Evolutionary conservation across 2,888 invertebrate genomes (phyloP).

Genomic region (Prosopocoilus inquinatus): DNA sequence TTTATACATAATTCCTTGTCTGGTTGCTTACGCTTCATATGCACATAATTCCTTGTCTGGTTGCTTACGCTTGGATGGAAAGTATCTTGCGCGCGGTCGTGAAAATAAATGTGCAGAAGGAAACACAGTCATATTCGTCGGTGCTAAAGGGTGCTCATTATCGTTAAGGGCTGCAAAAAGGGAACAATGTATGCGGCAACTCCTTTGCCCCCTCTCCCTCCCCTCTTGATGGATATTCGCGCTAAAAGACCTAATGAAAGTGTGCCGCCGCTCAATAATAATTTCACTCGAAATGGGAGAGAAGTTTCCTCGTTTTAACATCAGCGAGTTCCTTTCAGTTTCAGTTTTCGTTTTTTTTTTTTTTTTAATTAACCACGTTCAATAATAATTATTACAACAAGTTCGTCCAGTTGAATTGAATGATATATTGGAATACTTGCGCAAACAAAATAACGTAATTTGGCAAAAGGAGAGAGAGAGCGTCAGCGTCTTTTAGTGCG

Average conservation of each 20-base stretch:
- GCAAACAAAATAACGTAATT: too few relatives aligned
- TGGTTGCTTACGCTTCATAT: not conserved
- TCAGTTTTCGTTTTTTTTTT: too few relatives aligned
- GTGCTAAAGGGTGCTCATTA: not conserved
- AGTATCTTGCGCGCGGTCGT: not conserved
- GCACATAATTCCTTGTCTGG: not conserved
- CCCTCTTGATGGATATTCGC: not conserved
- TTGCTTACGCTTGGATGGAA: not conserved
- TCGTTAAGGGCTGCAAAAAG: not conserved
- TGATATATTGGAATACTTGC: too few relatives aligned
- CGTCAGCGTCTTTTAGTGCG: slow-evolving; percentile 13
- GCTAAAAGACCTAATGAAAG: slow-evolving; percentile 1
- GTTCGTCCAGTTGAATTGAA: too few relatives aligned
- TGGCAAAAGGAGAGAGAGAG: too few relatives aligned
- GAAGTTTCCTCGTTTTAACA: slow-evolving; percentile 1
- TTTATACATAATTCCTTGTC: too few relatives aligned
- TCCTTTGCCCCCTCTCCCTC: not conserved
- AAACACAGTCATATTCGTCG: not conserved
- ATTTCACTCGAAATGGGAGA: not conserved
- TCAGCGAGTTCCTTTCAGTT: not conserved
- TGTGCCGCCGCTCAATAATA: slow-evolving; percentile 1
- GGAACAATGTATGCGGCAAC: not conserved
- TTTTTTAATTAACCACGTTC: too few relatives aligned
- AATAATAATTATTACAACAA: too few relatives aligned
- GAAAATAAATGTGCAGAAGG: not conserved